These are phyloP conservation scores for Huso huso DNA, from an alignment of 2,797 vertebrate genomes.

Conservation along the genomic window DNA sequence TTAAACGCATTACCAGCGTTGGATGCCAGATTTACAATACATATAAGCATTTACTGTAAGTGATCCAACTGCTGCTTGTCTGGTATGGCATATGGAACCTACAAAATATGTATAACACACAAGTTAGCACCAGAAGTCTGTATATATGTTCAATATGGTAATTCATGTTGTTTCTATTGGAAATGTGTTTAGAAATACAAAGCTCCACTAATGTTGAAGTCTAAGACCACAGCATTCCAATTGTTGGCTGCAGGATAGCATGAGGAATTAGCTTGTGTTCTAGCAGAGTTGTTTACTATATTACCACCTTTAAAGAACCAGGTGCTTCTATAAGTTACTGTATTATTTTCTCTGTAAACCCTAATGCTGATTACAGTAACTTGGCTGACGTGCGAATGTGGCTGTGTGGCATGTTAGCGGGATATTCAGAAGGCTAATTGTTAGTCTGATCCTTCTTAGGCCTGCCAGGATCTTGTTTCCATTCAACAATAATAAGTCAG, in stretches of 20 bases:
- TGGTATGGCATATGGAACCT: background rate
- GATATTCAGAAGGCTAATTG: background rate
- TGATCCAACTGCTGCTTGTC: background rate
- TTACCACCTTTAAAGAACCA: too few relatives aligned
- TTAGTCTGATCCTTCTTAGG: slow-evolving; percentile 1
- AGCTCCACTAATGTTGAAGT: too few relatives aligned
- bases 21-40: background rate
- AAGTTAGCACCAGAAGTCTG: background rate
- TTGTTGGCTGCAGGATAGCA: too few relatives aligned
- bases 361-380: background rate
- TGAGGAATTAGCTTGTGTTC: too few relatives aligned
- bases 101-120: background rate
- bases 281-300: too few relatives aligned
- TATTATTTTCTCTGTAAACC: background rate
- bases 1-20: background rate
- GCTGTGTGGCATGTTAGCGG: background rate
- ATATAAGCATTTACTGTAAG: background rate
- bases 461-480: background rate
- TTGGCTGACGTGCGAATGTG: background rate
- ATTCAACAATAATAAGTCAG: background rate
- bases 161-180: too few relatives aligned
- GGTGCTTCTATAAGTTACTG: too few relatives aligned
- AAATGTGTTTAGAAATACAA: background rate
- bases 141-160: background rate
- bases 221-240: too few relatives aligned